phyloP scores from a whole-genome alignment of 1,140 invertebrate species.

The Ooceraea biroi region DNA sequence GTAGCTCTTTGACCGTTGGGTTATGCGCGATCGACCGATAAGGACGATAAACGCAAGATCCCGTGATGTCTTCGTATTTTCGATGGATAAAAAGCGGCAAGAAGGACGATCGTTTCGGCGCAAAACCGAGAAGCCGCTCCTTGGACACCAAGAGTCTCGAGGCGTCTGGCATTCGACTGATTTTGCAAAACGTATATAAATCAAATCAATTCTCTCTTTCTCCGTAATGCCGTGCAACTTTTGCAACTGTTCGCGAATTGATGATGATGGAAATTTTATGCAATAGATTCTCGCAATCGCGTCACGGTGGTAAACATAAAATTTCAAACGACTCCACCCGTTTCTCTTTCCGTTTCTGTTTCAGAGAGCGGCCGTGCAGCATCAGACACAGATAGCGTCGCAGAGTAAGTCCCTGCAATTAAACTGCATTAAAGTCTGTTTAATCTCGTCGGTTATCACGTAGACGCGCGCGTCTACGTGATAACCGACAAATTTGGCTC shows the following conservation, averaged over 20 bases:
- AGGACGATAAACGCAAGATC: conserved; percentile 20
- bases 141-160: conserved; percentile 92
- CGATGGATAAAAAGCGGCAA: conserved; percentile 91
- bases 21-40: conserved; percentile 8
- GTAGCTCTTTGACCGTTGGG: neutral
- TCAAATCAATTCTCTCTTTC: no score
- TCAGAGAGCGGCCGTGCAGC: conserved; percentile 89
- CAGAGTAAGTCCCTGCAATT: conserved; percentile 86
- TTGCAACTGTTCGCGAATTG: no score
- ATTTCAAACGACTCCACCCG: neutral
- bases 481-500: conserved; percentile 38
- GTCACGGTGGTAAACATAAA: no score
- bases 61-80: conserved; percentile 89
- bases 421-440: conserved; percentile 17
- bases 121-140: conserved; percentile 91
- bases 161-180: conserved; percentile 89
- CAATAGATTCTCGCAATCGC: no score
- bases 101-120: conserved; percentile 87
- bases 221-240: neutral
- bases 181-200: conserved; percentile 85
- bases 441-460: conserved; percentile 24
- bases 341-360: conserved; percentile 82
- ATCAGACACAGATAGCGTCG: conserved; percentile 88
- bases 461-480: neutral
- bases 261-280: no score